Percentiles rank a stretch among this genome's conserved stretches.
These are phyloP conservation scores for Apamea epomidion DNA, from an alignment of 2,888 invertebrate species.

Conservation along the genomic window DNA sequence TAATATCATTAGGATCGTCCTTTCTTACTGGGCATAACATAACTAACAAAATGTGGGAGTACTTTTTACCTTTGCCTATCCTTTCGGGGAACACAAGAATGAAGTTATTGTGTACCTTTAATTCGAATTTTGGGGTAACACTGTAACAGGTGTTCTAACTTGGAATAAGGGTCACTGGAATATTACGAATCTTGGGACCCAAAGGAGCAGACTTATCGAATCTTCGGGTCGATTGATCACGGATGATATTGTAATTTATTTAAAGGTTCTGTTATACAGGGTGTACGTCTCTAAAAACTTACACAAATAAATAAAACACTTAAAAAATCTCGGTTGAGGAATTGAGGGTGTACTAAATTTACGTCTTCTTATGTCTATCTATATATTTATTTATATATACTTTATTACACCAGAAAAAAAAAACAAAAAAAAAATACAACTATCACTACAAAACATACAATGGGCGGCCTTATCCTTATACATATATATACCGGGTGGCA, in stretches of 20 bases:
- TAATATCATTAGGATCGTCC: background rate
- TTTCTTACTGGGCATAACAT: background rate
- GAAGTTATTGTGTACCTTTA: background rate
- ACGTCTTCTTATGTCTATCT: background rate
- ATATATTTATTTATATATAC: no score
- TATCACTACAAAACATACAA: no score
- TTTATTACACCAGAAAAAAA: no score
- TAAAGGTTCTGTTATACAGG: background rate
- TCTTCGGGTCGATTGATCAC: constrained; percentile 2
- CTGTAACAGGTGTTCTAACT: constrained; percentile 19
- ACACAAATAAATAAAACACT: background rate
- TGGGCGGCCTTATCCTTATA: no score
- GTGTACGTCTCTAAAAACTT: background rate
- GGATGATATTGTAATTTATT: constrained; percentile 4
- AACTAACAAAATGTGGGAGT: background rate
- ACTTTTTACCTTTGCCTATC: background rate
- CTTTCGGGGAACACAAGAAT: background rate
- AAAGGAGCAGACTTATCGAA: constrained; percentile 10
- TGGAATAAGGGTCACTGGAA: constrained; percentile 4
- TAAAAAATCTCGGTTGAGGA: background rate
- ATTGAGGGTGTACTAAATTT: background rate
- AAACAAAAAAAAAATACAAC: no score
- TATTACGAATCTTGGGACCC: constrained; percentile 5
- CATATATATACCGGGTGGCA: no score
- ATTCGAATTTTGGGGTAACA: constrained; percentile 25